Base-by-base conservation (phyloP, 2,797 vertebrate genomes). In the Moxostoma hubbsi region DNA sequence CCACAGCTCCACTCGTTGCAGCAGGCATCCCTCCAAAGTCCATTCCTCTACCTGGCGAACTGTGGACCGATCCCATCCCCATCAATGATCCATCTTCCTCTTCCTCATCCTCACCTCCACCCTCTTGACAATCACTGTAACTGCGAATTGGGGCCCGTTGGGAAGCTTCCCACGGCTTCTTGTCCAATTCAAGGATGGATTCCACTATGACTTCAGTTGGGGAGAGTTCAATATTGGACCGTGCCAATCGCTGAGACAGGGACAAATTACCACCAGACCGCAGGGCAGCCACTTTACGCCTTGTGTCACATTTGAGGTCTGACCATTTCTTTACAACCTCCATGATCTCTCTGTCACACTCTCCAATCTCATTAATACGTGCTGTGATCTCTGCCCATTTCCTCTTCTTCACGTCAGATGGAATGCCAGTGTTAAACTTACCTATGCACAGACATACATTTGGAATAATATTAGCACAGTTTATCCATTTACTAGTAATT, bases 281-380 rank as follows among this genome's bases (percentile, higher is more conserved):
- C 91, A 93, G 90, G 11, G 93, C 93, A 0, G 88, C 89, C 55
- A 94, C 89, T 85, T 94, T 94, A n/a, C 93, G 85, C 81, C 94
- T 94, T 10, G 93, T 94, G 89, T 95, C 93, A 45, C 94, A 95
- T 84, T 94, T 94, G 0, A 94, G 87, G 81, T 95, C 93, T 0
- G 93, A 93, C 94, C 93, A 94, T 80, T 95, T 95, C 89, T 94
- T 94, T 62, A 94, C 91, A 62, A 95, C 92, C 77, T 95, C 94
- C 1, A 93, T 91, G 82, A 94, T 89, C 77, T 94, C 93, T 0
- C 93, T 91, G 55, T 93, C 92, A 70, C 93, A 94, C 82, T 94
- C 93, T 4, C 93, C 93, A 0, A 95, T 94, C 84, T 94, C 93
- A 45, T 95, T 95, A 46, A 94, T 90, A 2, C 92, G 90, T 0